Conservation (phyloP, 2,113 vertebrate genomes). For the Poeciliopsis occidentalis region DNA sequence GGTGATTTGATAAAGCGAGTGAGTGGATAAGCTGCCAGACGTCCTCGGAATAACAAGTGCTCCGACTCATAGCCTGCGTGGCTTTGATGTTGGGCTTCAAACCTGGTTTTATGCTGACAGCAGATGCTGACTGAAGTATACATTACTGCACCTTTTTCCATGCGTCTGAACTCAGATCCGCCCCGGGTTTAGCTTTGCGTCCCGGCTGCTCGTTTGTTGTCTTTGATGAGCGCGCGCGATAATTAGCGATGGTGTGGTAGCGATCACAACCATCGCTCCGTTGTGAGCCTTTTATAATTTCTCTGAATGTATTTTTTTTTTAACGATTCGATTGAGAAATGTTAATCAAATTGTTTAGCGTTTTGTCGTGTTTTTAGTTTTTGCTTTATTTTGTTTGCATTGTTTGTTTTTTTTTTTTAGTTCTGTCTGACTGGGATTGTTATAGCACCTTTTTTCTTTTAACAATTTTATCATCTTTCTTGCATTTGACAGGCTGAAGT, state of each 20-base stretch:
- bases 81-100: slow-evolving; percentile 76
- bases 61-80: slow-evolving; percentile 61
- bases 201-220: slow-evolving; percentile 43
- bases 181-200: slow-evolving; percentile 46
- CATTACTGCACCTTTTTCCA: slow-evolving; percentile 43
- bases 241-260: slow-evolving; percentile 39
- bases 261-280: slow-evolving; percentile 1
- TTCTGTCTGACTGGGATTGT: background rate
- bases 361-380: background rate
- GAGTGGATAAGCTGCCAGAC: slow-evolving; percentile 72
- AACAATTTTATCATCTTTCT: background rate
- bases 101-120: slow-evolving; percentile 74
- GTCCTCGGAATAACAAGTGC: slow-evolving; percentile 77
- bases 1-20: slow-evolving; percentile 75
- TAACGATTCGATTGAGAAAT: background rate
- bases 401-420: background rate
- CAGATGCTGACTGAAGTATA: slow-evolving; percentile 70
- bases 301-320: background rate
- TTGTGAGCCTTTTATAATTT: too few species aligned
- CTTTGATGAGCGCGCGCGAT: slow-evolving; percentile 41
- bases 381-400: background rate
- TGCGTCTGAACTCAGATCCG: slow-evolving; percentile 47
- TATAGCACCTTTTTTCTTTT: background rate
- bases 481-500: background rate
- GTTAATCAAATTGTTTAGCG: background rate